These are phyloP conservation scores for Cephalophus harveyi DNA, from an alignment of 2,113 vertebrate species.

Conservation along the genomic window DNA sequence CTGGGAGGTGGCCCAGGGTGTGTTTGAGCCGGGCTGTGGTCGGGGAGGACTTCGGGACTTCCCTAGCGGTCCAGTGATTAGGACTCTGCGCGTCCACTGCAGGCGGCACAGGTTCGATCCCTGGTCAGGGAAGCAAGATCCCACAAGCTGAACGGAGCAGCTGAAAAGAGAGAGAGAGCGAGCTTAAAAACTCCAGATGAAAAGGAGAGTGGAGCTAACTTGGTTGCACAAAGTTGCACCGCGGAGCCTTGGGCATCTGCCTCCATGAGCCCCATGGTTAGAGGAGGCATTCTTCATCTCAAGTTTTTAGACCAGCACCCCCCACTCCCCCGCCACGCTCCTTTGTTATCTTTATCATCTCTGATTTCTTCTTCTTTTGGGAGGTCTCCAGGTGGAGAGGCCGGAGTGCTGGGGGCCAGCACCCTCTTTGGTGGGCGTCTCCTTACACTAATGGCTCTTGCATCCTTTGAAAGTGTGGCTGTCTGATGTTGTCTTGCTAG, in stretches of 20 bases:
- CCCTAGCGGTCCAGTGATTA: background rate
- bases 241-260: background rate
- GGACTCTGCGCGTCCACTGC: background rate
- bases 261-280: background rate
- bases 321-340: no score
- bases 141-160: background rate
- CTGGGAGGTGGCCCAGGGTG: background rate
- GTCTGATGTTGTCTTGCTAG: background rate
- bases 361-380: background rate
- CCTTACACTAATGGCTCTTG: fast-evolving
- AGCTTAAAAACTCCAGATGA: background rate
- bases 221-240: background rate
- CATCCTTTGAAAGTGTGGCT: background rate
- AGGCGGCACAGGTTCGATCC: background rate
- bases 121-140: background rate
- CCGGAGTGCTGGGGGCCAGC: background rate
- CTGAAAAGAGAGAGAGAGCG: background rate
- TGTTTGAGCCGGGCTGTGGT: background rate
- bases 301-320: background rate
- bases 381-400: background rate
- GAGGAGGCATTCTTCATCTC: background rate
- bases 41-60: background rate
- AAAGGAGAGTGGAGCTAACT: background rate
- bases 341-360: background rate
- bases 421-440: background rate